Conservation (phyloP, 2,797 vertebrate species). For the Phataginus tricuspis region DNA sequence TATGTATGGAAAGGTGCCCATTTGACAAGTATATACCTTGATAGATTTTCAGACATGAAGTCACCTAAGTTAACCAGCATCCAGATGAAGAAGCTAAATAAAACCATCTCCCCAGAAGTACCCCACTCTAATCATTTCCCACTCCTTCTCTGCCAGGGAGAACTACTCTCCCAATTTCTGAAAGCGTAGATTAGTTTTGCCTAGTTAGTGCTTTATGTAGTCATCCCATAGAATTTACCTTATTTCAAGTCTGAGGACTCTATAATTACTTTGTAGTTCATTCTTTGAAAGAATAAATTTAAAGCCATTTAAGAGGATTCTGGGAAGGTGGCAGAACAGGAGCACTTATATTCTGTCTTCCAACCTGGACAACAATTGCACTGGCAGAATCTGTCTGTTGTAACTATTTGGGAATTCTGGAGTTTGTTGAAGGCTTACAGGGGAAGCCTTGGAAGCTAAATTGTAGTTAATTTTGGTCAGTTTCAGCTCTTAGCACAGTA, state of each 20-base stretch:
- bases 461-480: not conserved
- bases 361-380: too few species aligned
- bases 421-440: not conserved
- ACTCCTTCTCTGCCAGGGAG: not conserved
- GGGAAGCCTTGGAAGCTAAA: not conserved
- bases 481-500: not conserved
- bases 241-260: not conserved
- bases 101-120: not conserved
- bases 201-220: not conserved
- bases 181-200: not conserved
- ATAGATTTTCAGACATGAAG: not conserved
- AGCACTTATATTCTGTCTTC: not conserved
- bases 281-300: not conserved
- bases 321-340: not conserved
- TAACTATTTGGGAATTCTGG: not conserved
- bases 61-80: not conserved
- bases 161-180: not conserved
- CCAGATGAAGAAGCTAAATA: not conserved
- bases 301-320: not conserved
- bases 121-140: not conserved
- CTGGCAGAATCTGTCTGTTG: not conserved
- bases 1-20: not conserved
- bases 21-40: not conserved
- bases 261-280: not conserved
- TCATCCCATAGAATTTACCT: not conserved